phyloP scores from a whole-genome alignment of 1,140 invertebrate species.

The Drosophila nigromelanica region DNA sequence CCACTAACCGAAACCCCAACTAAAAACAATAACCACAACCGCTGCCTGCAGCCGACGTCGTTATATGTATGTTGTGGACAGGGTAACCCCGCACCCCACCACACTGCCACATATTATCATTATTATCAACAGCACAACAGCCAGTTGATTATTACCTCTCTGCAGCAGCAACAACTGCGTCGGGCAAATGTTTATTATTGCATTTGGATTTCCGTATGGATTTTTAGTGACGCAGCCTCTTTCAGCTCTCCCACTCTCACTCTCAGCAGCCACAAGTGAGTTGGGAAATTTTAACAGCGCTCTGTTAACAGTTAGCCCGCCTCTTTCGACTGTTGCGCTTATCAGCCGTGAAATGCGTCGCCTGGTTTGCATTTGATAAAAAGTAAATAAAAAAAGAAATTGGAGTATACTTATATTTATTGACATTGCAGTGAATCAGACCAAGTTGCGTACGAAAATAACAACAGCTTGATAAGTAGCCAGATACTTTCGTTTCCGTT shows the following conservation, averaged over 20 bases:
- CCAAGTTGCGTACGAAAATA: conserved; percentile 7
- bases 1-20: conserved; percentile 77
- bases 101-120: conserved; percentile 47
- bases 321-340: conserved; percentile 32
- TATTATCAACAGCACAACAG: conserved; percentile 46
- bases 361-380: conserved; percentile 33
- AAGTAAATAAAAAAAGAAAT: neutral
- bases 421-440: conserved; percentile 32
- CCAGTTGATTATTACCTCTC: conserved; percentile 48
- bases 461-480: conserved; percentile 12
- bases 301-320: conserved; percentile 26
- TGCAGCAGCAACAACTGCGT: conserved; percentile 17
- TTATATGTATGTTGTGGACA: neutral
- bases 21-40: conserved; percentile 59
- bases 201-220: conserved; percentile 76
- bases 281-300: conserved; percentile 44
- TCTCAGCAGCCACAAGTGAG: conserved; percentile 52
- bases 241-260: conserved; percentile 29
- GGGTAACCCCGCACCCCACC: conserved; percentile 11
- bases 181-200: conserved; percentile 69
- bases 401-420: neutral
- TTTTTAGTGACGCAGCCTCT: conserved; percentile 37
- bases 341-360: conserved; percentile 14
- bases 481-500: conserved; percentile 15
- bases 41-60: conserved; percentile 40